Evolutionary conservation across 2,797 vertebrate genomes (phyloP).

Genomic region (Sebastes minor): DNA sequence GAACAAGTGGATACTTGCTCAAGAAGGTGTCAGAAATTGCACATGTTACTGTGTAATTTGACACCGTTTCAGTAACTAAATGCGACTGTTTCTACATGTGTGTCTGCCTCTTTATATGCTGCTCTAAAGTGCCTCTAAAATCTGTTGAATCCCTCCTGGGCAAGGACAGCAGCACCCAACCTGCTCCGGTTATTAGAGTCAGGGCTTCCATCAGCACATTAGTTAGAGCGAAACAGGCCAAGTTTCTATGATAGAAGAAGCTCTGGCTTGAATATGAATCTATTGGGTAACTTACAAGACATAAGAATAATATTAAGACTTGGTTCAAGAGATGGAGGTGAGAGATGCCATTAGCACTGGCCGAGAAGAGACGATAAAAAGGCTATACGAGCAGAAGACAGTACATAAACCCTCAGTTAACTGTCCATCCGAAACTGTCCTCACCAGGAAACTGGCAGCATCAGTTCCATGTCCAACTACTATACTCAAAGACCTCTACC

Average conservation of each 20-base stretch:
- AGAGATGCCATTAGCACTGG: not conserved
- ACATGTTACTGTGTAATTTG: not conserved
- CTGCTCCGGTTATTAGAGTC: not conserved
- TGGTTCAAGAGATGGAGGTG: not conserved
- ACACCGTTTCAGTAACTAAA: not conserved
- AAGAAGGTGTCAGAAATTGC: constrained; percentile 23
- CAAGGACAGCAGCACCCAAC: not conserved
- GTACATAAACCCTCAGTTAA: constrained; percentile 4
- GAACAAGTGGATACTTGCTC: constrained; percentile 17
- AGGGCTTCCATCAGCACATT: not conserved
- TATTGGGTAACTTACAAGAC: not conserved
- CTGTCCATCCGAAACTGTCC: not conserved
- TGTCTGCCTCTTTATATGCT: not conserved
- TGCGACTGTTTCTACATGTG: not conserved
- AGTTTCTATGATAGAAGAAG: not conserved
- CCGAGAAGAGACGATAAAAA: not conserved
- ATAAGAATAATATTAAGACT: not conserved
- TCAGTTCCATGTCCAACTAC: not conserved
- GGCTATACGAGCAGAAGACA: not conserved
- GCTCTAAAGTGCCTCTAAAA: not conserved
- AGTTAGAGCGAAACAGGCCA: not conserved
- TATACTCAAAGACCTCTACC: not conserved
- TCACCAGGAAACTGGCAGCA: not conserved
- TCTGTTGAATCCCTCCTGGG: not conserved
- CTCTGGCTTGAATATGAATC: not conserved